Base-by-base conservation (phyloP, 1,140 invertebrate species). In the Hydropsyche tenuis region DNA sequence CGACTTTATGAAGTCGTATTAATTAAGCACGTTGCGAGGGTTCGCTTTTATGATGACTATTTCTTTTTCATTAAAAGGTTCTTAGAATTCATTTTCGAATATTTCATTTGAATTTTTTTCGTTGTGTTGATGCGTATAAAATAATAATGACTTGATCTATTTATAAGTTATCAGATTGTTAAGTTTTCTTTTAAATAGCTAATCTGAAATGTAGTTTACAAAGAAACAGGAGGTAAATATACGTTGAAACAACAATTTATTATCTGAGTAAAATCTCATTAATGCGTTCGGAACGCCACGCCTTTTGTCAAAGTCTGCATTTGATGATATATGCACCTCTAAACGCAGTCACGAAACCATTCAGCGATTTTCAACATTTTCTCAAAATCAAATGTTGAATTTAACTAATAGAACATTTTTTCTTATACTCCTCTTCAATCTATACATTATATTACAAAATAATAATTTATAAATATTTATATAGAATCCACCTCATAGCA, bases 251-350 rank as follows among this genome's bases (percentile, higher is more conserved):
- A 25, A 60, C 12, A 25, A 60, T 12, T 11, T 60, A 22, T 60
- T 60, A 60, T 60, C 56, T 9, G 7, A 25, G 7, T 25, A 12
- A 25, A 60, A 60, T 60, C 56, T 60, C 56, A 56, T 23, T 25
- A 60, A 60, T 25, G 56, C 56, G 56, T 23, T 23, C 11, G 11
- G 18, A 23, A 23, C 18, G 56, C 18, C 56, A 60, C 56, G 22
- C 56, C 56, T 60, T 23, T 60, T 23, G 56, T 60, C 56, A 60
- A 60, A 60, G 56, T 60, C 22, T 60, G 23, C 56, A 60, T 60
- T 60, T 25, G 22, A 60, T 60, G 56, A 60, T 60, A 60, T 23
- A 60, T 60, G 56, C 56, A 60, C 18, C 56, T 60, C 22, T 56
- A 14, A 60, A 60, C 22, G 56, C 56, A 60, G 56, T 60, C 56